phyloP scores from a whole-genome alignment of 2,113 vertebrate species.

The Cygnus atratus region DNA sequence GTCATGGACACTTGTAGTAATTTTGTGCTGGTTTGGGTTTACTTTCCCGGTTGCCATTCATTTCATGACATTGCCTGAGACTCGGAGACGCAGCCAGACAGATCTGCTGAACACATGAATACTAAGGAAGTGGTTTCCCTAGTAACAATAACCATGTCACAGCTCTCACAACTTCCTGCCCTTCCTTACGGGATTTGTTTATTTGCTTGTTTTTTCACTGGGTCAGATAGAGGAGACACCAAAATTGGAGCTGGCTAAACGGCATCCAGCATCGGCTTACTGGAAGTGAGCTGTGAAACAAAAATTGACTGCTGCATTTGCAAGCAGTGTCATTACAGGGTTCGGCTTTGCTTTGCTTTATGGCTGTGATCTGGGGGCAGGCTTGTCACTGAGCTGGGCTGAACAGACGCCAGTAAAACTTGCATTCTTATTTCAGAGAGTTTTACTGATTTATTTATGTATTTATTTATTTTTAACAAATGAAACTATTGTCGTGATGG shows the following conservation, averaged over 20 bases:
- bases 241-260: constrained; percentile 27
- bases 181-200: constrained; percentile 65
- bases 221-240: constrained; percentile 40
- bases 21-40: background rate
- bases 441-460: background rate
- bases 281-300: background rate
- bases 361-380: background rate
- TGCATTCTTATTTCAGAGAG: background rate
- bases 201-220: constrained; percentile 66
- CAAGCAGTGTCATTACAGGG: background rate
- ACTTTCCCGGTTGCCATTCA: constrained; percentile 30
- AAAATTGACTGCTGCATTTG: background rate
- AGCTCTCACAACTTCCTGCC: constrained; percentile 65
- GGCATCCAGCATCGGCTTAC: constrained; percentile 5
- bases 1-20: background rate
- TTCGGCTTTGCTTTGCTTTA: constrained; percentile 5
- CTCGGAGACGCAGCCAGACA: constrained; percentile 24
- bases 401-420: background rate
- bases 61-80: constrained; percentile 30
- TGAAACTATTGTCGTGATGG: background rate
- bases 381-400: background rate
- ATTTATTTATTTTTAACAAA: background rate
- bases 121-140: constrained; percentile 79
- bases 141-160: constrained; percentile 75
- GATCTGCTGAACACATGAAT: constrained; percentile 74